A percentile compares a stretch with the other conserved stretches of the same genome.
These are phyloP conservation scores for Furcifer pardalis DNA, from an alignment of 2,797 vertebrate species.

Conservation along the genomic window DNA sequence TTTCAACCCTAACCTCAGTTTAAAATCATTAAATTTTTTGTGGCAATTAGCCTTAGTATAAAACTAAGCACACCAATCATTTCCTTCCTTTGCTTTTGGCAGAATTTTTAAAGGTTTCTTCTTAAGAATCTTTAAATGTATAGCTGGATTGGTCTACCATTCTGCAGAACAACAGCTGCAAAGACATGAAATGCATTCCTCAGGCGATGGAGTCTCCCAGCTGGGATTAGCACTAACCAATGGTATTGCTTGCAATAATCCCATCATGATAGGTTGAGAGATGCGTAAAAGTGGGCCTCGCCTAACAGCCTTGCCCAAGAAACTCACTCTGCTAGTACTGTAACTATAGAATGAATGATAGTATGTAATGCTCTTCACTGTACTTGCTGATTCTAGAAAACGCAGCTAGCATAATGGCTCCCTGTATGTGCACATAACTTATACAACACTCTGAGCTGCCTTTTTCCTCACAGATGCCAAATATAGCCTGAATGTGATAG, in stretches of 20 bases:
- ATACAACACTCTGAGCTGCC: not conserved
- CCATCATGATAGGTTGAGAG: conserved; percentile 10
- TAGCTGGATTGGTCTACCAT: not conserved
- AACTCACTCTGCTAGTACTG: conserved; percentile 3
- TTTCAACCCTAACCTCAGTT: not conserved
- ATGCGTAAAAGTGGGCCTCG: not conserved
- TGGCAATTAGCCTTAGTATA: not conserved
- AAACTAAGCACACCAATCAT: not conserved
- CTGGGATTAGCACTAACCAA: not conserved
- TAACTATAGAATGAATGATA: conserved; percentile 46
- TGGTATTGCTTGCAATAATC: not conserved
- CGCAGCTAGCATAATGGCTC: rapidly evolving
- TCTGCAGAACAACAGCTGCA: conserved; percentile 15
- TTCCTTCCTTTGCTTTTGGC: not conserved
- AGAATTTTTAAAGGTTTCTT: not conserved
- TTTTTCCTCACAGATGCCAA: conserved; percentile 10
- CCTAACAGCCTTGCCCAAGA: not conserved
- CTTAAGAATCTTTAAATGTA: not conserved
- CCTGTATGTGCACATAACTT: not conserved
- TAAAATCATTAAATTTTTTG: not conserved
- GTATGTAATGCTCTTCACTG: conserved; percentile 24
- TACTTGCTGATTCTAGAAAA: not conserved
- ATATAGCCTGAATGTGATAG: not conserved
- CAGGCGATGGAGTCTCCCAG: not conserved
- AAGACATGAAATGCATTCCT: conserved; percentile 6